A percentile compares a stretch with the other conserved stretches of the same genome.
phyloP scores from a whole-genome alignment of 1,140 invertebrate species.

The Leptopilina clavipes region DNA sequence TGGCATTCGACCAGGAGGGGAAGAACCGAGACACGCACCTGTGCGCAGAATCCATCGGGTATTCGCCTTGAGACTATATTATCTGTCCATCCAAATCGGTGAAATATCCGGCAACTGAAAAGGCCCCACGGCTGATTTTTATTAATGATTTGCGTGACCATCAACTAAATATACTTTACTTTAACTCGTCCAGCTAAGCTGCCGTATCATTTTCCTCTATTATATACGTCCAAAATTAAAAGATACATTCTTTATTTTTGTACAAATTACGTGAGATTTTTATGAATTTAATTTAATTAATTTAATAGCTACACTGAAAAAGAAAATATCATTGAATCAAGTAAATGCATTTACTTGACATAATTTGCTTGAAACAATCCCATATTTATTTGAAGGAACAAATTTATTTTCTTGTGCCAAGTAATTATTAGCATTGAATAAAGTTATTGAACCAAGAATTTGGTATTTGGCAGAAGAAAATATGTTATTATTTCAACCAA shows the following conservation, averaged over 20 bases:
- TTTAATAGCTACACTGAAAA: too few relatives aligned
- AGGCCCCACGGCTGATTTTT: conserved; percentile 59
- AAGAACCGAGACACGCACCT: conserved; percentile 57
- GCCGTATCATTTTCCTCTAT: neutral
- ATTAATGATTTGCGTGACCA: conserved; percentile 65
- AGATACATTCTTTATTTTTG: neutral
- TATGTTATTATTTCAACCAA: too few relatives aligned
- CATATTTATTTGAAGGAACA: too few relatives aligned
- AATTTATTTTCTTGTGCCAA: too few relatives aligned
- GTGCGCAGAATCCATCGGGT: conserved; percentile 47
- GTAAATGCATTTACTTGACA: too few relatives aligned
- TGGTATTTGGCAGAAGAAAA: too few relatives aligned
- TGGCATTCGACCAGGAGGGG: conserved; percentile 27
- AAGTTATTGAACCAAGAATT: too few relatives aligned
- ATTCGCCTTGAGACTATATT: conserved; percentile 49
- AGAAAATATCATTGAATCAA: too few relatives aligned
- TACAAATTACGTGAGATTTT: neutral
- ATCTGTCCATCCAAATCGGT: conserved; percentile 55
- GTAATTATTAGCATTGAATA: too few relatives aligned
- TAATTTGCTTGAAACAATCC: too few relatives aligned
- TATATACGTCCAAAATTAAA: neutral
- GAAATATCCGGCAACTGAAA: conserved; percentile 45
- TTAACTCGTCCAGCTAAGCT: conserved; percentile 52
- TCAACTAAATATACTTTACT: conserved; percentile 62
- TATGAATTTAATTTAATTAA: neutral